Evolutionary conservation across 2,888 invertebrate genomes (phyloP), one percentile per base, ranked within the genome.

Genomic region (Campaea margaritaria): DNA sequence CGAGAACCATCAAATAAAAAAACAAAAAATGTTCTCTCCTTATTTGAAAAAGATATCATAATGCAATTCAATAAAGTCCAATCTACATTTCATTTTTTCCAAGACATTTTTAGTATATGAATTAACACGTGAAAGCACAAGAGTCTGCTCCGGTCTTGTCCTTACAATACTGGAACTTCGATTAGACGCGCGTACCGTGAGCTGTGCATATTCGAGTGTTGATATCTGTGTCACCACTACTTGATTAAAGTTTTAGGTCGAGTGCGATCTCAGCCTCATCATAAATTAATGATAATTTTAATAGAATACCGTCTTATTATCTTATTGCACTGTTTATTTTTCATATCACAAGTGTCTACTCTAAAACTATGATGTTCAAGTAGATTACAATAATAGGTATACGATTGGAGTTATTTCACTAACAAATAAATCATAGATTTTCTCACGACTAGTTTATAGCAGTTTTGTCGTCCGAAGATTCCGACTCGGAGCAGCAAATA

Each of bases 401-500:
- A 54, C 39, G 65, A 55, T 46, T 62, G 27, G 56, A 57, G 48
- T 28, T 53, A 38, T 50, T 57, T 56, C 8, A 55, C 48, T 62
- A 50, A 51, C 28, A 39, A 45, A 59, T 62, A 47, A 1, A 49
- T 48, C n/a, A 43, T 55, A 54, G 51, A 42, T 43, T 56, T 58
- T 72, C 69, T 69, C 70, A 68, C 69, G 85, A 86, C 85, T 90
- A 90, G 83, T 84, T 83, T 64, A 91, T 86, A 71, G 82, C 85
- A 47, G 85, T 78, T 79, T 91, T 91, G 72, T 91, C 89, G 58
- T 91, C 91, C 31, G 87, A 83, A 27, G 80, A 76, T 46, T 92
- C 92, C 12, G 91, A 91, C 27, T 91, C 91, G 28, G 91, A 91
- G 71, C 81, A 89, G 79, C 92, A 92, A 63, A 90, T 85, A 70